Percentiles rank a stretch among this genome's conserved stretches.
These are phyloP conservation scores for Microtus oregoni DNA, from an alignment of 2,113 vertebrate genomes.

Conservation along the genomic window DNA sequence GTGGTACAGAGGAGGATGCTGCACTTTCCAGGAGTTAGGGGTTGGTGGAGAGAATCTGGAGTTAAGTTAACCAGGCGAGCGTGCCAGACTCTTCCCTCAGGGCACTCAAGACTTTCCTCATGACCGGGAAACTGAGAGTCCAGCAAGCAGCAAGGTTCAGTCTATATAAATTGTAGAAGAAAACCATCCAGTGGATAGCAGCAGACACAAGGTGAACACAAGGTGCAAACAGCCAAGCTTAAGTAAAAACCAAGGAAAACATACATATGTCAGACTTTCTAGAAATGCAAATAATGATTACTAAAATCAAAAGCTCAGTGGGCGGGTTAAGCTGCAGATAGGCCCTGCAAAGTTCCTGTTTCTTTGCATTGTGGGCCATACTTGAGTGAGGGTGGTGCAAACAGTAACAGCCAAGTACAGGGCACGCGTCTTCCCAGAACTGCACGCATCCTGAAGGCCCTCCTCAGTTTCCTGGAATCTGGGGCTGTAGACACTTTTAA, in stretches of 20 bases:
- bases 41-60: not conserved
- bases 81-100: not conserved
- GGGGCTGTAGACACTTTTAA: not conserved
- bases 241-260: not conserved
- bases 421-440: not conserved
- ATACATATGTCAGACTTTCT: not conserved
- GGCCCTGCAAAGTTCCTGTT: not conserved
- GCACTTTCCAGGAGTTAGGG: not conserved
- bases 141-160: not conserved
- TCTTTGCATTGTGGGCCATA: not conserved
- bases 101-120: not conserved
- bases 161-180: not conserved
- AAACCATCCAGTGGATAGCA: not conserved
- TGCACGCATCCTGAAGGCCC: not conserved
- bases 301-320: not conserved
- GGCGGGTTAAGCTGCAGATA: not conserved
- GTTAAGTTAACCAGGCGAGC: not conserved
- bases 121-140: not conserved
- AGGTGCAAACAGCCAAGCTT: not conserved
- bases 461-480: not conserved
- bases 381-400: not conserved
- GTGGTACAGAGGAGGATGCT: not conserved
- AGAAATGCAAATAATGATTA: conserved; percentile 8
- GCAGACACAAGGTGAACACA: conserved; percentile 2
- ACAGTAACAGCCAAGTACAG: not conserved